Evolutionary conservation across 2,888 invertebrate species (phyloP).

Genomic region (Mesodorylaimus sp.): DNA sequence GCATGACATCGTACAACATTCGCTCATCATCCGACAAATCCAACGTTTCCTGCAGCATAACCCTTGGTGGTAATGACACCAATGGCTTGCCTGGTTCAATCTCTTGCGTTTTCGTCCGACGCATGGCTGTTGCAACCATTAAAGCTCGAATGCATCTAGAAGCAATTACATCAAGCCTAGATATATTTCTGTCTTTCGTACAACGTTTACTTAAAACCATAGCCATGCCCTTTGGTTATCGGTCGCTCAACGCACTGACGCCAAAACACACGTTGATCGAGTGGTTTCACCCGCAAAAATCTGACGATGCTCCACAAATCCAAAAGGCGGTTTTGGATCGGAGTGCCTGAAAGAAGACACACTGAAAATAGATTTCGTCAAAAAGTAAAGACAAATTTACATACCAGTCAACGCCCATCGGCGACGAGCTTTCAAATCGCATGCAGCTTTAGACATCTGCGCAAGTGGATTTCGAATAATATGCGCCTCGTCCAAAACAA

Average conservation of each 20-base stretch:
- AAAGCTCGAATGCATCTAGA: background rate
- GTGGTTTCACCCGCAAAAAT: background rate
- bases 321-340: background rate
- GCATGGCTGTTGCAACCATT: background rate
- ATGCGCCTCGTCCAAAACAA: background rate
- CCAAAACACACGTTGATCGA: background rate
- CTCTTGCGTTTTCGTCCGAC: background rate
- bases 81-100: background rate
- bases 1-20: background rate
- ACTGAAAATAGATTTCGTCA: background rate
- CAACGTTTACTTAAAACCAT: background rate
- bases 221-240: background rate
- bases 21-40: background rate
- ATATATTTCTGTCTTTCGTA: background rate
- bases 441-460: background rate
- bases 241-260: background rate
- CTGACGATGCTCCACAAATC: background rate
- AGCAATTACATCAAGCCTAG: background rate
- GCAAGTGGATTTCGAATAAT: background rate
- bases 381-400: too few relatives aligned
- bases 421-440: background rate
- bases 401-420: background rate
- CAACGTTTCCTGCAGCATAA: background rate
- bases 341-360: background rate
- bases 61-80: background rate